Evolutionary conservation across 2,797 vertebrate species (phyloP).

Genomic region (Thripadectes ignobilis): DNA sequence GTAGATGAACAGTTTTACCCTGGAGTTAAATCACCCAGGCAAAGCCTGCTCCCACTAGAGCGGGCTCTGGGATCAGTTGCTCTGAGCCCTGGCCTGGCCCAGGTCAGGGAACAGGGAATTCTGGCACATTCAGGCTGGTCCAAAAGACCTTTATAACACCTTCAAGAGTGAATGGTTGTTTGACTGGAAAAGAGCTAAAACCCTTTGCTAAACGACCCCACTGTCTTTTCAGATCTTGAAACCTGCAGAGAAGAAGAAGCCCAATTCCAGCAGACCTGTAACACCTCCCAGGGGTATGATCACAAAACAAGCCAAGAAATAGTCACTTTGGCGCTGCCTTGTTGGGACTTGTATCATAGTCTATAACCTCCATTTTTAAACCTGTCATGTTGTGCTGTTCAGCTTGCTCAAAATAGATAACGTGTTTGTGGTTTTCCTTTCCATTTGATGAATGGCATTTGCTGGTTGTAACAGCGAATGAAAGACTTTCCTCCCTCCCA

Average conservation of each 20-base stretch:
- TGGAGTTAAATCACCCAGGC: not conserved
- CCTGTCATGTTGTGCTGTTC: conserved; percentile 78
- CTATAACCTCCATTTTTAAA: conserved; percentile 80
- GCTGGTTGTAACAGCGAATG: conserved; percentile 79
- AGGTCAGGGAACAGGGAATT: not conserved
- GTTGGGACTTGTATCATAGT: conserved; percentile 82
- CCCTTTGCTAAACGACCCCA: not conserved
- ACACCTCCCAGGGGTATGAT: conserved; percentile 97
- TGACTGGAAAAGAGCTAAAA: not conserved
- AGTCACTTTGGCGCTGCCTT: conserved; percentile 72
- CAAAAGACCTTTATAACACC: fast-evolving
- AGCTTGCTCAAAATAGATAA: conserved; percentile 79
- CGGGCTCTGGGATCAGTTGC: not conserved
- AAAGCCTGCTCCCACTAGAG: not conserved
- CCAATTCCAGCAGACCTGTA: conserved; percentile 94
- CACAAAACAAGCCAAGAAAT: conserved; percentile 99
- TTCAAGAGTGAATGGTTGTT: not conserved
- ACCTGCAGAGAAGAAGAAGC: conserved; percentile 98
- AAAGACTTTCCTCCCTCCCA: conserved; percentile 68
- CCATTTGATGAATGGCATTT: conserved; percentile 73
- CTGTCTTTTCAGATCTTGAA: conserved; percentile 89
- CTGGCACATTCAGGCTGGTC: not conserved
- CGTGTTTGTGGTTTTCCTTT: conserved; percentile 75
- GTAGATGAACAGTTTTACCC: not conserved
- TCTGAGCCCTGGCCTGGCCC: not conserved